phyloP scores from a whole-genome alignment of 2,113 vertebrate genomes.

The Crypturellus undulatus region DNA sequence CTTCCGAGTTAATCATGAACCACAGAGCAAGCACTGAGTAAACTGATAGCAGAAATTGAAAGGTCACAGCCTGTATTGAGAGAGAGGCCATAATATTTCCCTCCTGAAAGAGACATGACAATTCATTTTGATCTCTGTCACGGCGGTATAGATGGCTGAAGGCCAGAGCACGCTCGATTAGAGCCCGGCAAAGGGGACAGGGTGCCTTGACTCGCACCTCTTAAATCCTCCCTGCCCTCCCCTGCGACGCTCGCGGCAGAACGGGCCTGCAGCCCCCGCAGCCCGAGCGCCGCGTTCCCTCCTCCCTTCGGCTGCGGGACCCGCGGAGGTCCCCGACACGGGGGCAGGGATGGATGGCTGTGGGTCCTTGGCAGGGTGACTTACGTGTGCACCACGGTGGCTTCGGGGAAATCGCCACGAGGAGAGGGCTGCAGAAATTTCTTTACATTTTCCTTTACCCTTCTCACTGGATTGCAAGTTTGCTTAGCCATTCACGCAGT shows the following conservation, averaged over 20 bases:
- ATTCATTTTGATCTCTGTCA: conserved; percentile 27
- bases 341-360: too few relatives aligned
- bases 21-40: conserved; percentile 42
- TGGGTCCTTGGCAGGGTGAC: neutral
- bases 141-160: neutral
- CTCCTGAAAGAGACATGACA: neutral
- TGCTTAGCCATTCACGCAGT: neutral
- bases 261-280: neutral
- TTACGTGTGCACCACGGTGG: rapidly evolving
- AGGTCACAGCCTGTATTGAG: conserved; percentile 48
- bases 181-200: neutral
- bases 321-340: too few relatives aligned
- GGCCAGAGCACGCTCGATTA: neutral
- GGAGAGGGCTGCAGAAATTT: neutral
- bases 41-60: conserved; percentile 59
- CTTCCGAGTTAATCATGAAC: conserved; percentile 61
- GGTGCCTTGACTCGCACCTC: rapidly evolving
- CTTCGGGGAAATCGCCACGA: neutral
- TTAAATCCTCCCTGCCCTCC: rapidly evolving
- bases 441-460: neutral
- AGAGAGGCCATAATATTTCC: conserved; percentile 16
- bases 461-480: neutral
- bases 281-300: neutral
- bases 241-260: neutral
- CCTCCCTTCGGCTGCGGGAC: neutral